phyloP scores from a whole-genome alignment of 2,797 vertebrate species.

The Falco concolor region DNA sequence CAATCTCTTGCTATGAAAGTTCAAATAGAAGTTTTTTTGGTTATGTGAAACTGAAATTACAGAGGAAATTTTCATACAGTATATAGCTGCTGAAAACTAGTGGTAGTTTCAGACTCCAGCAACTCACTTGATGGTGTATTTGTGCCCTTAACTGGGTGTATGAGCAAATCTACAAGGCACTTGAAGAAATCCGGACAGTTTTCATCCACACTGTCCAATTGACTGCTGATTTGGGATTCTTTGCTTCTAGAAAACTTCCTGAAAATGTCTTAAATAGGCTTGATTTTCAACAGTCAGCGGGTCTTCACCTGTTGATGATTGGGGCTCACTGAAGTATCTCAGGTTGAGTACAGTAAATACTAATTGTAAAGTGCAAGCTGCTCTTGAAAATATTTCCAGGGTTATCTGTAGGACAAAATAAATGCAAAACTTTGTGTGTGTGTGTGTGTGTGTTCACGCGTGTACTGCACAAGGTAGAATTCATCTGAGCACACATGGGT shows the following conservation, averaged over 20 bases:
- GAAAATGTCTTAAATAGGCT: not conserved
- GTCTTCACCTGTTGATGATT: not conserved
- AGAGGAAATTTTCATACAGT: not conserved
- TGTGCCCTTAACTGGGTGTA: not conserved
- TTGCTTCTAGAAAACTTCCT: not conserved
- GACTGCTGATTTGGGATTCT: not conserved
- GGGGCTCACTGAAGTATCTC: not conserved
- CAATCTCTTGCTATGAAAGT: not conserved
- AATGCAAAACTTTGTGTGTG: not conserved
- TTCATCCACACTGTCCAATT: not conserved
- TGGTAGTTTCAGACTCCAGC: not conserved
- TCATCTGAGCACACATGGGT: not conserved
- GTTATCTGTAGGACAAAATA: not conserved
- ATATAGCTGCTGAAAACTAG: not conserved
- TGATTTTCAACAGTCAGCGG: not conserved
- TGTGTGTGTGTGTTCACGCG: no score
- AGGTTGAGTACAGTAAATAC: not conserved
- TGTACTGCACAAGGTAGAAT: not conserved
- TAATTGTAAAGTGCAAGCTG: not conserved
- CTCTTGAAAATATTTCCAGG: not conserved
- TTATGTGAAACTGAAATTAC: not conserved
- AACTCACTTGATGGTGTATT: not conserved
- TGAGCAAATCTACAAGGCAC: not conserved
- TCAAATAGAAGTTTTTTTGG: not conserved
- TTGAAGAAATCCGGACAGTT: not conserved